Base-by-base conservation (phyloP, 2,113 vertebrate species). In the Pteruthius melanotis region DNA sequence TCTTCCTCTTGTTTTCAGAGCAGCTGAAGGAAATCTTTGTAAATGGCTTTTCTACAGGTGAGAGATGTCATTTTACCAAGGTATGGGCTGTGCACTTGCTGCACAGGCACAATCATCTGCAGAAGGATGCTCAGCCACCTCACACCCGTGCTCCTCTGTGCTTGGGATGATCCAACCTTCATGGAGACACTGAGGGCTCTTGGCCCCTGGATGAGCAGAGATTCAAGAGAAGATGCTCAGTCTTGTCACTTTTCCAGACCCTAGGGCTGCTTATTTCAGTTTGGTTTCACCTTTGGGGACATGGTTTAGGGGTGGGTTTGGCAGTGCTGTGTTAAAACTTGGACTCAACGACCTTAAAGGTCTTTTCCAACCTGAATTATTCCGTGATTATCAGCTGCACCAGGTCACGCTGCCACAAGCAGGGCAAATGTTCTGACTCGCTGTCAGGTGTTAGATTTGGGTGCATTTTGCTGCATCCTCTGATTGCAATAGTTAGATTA, bases 321-420 rank as follows among this genome's bases (percentile, higher is more conserved):
- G 23, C 53, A 52, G 20, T 21, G 53, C 45, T 66, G 39, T 0
- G 0, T 66, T 45, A 24, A 23, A 17, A n/a, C 24, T 52, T 60
- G 39, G 53, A 15, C 53, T 68, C 28, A 6, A 21, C 2, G 15
- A 15, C 21, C n/a, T 45, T 6, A 26, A 12, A 52, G 28, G 9
- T 59, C 59, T 18, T 82, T 11, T 60, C 69, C 87, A 53, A 3
- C 16, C 53, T 12, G 8, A 45, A 39, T 26, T 3, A 45, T 31
- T 53, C 78, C 69, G 22, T 3, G 4, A 18, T 12, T 64, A 22
- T 50, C 64, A 49, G 40, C 66, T 47, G 40, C 40, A 39, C 16
- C 53, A 28, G 44, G 13, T 15, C 63, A 26, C 0, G 0, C 30
- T 45, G 49, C 49, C 7, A 17, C 0, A 3, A 75, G 37, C 11